Evolutionary conservation across 30 jellyfish, hydroid and myxozoan species (phyloP), one percentile per base, ranked within the genome.

Genomic region (Phacellophora camtschatica): DNA sequence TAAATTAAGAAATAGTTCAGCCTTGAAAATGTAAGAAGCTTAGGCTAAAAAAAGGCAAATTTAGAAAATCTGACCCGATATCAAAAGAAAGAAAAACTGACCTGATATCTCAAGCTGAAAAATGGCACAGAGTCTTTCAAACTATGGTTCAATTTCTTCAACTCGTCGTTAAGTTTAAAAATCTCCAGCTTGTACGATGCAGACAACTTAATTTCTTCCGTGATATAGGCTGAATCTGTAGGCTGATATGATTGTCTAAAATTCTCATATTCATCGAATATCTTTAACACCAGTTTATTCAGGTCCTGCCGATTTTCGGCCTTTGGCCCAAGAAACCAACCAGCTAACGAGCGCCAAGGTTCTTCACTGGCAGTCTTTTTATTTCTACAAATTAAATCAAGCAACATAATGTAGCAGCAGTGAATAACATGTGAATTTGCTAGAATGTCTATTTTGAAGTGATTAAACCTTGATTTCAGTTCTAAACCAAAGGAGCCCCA

Each of bases 311-410:
- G 85, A 46, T 84, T 84, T 63, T 84, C 95, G 19, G 90, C 82
- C 31, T 74, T 87, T 28, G 95, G 95, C 24, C 95, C 95, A 23
- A 84, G 86, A 58, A 84, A 84, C 95, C 95, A 84, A 5, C 80
- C 90, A 2, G 90, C 90, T 27, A 84, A 35, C 36, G 91, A 33
- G 0, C 77, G 33, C 89, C 90, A 71, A 32, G 49, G 95, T 57
- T 71, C 77, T 0, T 73, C n/a, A n/a, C n/a, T n/a, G n/a, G n/a
- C n/a, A n/a, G n/a, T n/a, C n/a, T n/a, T n/a, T n/a, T n/a, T n/a
- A n/a, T n/a, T n/a, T n/a, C n/a, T n/a, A n/a, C n/a, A n/a, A n/a
- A n/a, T n/a, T n/a, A n/a, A n/a, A n/a, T n/a, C n/a, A n/a, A n/a
- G n/a, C n/a, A n/a, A n/a, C n/a, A n/a, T n/a, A n/a, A n/a, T n/a